These are phyloP conservation scores for Macropodus opercularis DNA, from an alignment of 2,797 vertebrate genomes.

Conservation along the genomic window DNA sequence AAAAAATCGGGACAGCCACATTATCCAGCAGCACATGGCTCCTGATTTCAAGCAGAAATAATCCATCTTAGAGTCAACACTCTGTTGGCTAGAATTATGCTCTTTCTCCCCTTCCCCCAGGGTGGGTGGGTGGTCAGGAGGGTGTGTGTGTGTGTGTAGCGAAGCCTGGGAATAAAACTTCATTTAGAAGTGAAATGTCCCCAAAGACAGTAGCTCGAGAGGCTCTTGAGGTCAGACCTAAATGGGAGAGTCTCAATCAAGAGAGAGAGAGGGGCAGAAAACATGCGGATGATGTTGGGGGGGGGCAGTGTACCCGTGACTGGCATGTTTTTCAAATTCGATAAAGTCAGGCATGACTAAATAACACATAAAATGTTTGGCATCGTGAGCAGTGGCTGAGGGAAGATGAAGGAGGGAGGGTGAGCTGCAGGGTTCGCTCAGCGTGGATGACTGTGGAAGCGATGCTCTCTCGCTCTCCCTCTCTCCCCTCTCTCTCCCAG, in stretches of 20 bases:
- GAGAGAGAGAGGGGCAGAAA: constrained; percentile 35
- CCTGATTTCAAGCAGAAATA: constrained; percentile 82
- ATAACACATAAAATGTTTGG: constrained; percentile 81
- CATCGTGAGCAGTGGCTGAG: constrained; percentile 67
- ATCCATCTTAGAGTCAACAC: constrained; percentile 81
- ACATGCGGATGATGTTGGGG: constrained; percentile 12
- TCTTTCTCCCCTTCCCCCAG: constrained; percentile 58
- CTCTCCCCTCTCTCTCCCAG: constrained; percentile 29
- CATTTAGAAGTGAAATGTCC: constrained; percentile 74
- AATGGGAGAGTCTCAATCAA: constrained; percentile 45
- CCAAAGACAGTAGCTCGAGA: constrained; percentile 62
- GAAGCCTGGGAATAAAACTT: constrained; percentile 68
- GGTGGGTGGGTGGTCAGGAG: constrained; percentile 59
- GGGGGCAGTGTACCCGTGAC: constrained; percentile 55
- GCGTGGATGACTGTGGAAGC: constrained; percentile 64
- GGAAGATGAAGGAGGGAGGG: constrained; percentile 28
- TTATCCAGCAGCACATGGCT: constrained; percentile 72
- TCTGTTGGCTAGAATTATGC: constrained; percentile 76
- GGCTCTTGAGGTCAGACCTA: constrained; percentile 62
- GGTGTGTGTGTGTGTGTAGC: constrained; percentile 9
- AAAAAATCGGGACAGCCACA: constrained; percentile 47
- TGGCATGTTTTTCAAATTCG: constrained; percentile 79
- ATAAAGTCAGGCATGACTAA: constrained; percentile 83
- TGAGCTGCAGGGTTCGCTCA: constrained; percentile 52
- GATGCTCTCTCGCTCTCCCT: constrained; percentile 57